Conservation (phyloP, 2,888 invertebrate species). For the Leptinotarsa haldemani region DNA sequence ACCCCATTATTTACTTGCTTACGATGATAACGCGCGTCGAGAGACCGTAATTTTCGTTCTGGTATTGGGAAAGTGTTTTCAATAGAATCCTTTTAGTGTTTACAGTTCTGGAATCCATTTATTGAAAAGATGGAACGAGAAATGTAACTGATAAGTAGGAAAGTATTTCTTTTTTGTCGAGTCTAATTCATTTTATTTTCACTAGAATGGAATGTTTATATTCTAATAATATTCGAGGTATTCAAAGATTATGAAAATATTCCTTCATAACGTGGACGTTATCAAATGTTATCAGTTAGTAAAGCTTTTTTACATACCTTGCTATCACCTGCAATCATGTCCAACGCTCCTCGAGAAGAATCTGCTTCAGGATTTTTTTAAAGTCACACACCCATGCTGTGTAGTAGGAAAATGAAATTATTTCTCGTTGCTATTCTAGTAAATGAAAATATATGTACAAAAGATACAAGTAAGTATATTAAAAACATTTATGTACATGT, state of each 20-base stretch:
- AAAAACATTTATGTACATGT: conserved; percentile 8
- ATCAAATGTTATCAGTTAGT: conserved; percentile 7
- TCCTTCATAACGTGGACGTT: neutral
- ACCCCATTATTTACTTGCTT: no score
- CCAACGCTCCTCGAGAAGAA: conserved; percentile 19
- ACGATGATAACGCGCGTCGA: no score
- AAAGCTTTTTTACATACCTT: conserved; percentile 24
- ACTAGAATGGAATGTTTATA: no score
- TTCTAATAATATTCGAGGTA: no score
- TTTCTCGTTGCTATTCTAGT: conserved; percentile 19
- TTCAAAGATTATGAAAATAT: neutral
- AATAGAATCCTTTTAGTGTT: no score
- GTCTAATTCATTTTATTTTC: no score
- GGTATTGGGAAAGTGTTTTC: no score
- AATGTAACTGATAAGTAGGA: no score
- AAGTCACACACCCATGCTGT: conserved; percentile 39
- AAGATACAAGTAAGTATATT: neutral
- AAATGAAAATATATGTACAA: conserved; percentile 19
- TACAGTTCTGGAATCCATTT: no score
- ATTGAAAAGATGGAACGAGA: no score
- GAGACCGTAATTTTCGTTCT: no score
- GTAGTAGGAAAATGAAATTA: conserved; percentile 27
- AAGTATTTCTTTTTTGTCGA: no score
- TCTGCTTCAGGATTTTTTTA: conserved; percentile 18
- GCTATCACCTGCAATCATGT: neutral